Evolutionary conservation across 1,140 invertebrate genomes (phyloP).

Genomic region (Diuraphis noxia): DNA sequence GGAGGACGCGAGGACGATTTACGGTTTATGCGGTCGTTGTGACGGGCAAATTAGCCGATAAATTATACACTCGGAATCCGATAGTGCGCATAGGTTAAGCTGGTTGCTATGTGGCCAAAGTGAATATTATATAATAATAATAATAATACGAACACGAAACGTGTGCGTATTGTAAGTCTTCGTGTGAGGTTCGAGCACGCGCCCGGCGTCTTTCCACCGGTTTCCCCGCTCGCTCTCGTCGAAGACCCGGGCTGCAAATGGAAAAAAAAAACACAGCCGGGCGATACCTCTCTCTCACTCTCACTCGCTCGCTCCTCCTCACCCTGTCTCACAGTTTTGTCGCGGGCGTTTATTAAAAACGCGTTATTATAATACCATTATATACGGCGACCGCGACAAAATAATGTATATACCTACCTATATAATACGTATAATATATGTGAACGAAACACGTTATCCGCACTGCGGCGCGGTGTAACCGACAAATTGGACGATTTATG

Average conservation of each 20-base stretch:
- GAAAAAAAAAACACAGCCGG: background rate
- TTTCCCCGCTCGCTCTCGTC: constrained; percentile 5
- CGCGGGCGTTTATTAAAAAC: constrained; percentile 42
- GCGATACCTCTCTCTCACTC: background rate
- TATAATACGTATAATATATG: background rate
- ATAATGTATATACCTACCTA: background rate
- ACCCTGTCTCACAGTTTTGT: background rate
- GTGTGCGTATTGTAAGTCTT: background rate
- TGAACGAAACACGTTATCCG: background rate
- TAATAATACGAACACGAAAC: background rate
- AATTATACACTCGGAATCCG: constrained; percentile 26
- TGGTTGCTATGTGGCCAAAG: background rate
- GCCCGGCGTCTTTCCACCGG: constrained; percentile 33
- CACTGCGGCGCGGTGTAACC: background rate
- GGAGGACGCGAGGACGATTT: constrained; percentile 37
- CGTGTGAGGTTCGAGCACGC: constrained; percentile 45
- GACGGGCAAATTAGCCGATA: constrained; percentile 46
- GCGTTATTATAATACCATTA: constrained; percentile 24
- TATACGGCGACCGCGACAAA: background rate
- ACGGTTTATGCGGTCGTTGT: constrained; percentile 19
- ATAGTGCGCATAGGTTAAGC: background rate
- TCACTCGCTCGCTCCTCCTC: too few relatives aligned
- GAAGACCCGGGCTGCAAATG: background rate
- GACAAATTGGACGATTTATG: constrained; percentile 52
- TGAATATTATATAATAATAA: constrained; percentile 3